Evolutionary conservation across 2,113 vertebrate genomes (phyloP).

Genomic region (Oncorhynchus masou): DNA sequence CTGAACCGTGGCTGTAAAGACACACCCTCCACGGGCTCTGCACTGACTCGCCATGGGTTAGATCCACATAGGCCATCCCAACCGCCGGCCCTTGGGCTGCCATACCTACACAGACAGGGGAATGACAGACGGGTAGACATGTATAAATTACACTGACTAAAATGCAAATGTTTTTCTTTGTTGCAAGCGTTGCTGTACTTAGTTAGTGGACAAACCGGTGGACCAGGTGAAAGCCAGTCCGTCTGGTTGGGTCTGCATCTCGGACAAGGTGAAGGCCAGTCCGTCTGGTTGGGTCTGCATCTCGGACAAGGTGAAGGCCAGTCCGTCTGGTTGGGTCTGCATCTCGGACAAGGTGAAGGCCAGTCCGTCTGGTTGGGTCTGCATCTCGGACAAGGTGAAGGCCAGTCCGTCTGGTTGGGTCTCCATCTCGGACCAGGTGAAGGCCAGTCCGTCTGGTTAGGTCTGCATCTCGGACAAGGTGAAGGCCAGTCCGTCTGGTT

Average conservation of each 20-base stretch:
- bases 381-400: too few species aligned
- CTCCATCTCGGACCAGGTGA: too few species aligned
- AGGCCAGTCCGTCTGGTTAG: too few species aligned
- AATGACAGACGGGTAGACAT: background rate
- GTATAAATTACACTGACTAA: background rate
- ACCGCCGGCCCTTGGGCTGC: slow-evolving; percentile 27
- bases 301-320: too few species aligned
- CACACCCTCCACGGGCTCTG: slow-evolving; percentile 83
- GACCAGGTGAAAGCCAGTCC: slow-evolving; percentile 25
- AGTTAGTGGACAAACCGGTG: slow-evolving; percentile 67
- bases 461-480: slow-evolving; percentile 2
- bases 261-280: too few species aligned
- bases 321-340: too few species aligned
- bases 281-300: too few species aligned
- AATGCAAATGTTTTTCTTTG: background rate
- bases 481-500: slow-evolving; percentile 33
- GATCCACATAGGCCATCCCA: slow-evolving; percentile 64
- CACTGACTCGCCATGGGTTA: slow-evolving; percentile 64
- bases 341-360: too few species aligned
- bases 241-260: too few species aligned
- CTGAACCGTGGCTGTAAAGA: too few species aligned
- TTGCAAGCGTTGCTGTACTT: background rate
- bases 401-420: too few species aligned
- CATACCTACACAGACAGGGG: slow-evolving; percentile 39
- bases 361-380: too few species aligned